Percentiles rank a stretch among this genome's conserved stretches.
These are phyloP conservation scores for Heliconius hermathena DNA, from an alignment of 1,140 invertebrate genomes.

Conservation along the genomic window DNA sequence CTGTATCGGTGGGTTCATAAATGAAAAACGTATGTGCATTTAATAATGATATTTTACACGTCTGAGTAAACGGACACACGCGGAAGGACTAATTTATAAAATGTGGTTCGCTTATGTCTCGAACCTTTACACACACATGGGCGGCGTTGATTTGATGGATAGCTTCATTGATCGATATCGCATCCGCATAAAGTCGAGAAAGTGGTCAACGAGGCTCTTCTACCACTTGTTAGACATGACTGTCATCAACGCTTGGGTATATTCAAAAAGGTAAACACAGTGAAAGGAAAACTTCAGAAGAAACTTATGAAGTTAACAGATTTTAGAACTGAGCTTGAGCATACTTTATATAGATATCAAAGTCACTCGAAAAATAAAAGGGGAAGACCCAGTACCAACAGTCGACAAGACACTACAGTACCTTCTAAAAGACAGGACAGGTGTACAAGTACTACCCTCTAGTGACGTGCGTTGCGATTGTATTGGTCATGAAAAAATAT, in stretches of 20 bases:
- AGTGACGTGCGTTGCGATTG: conserved; percentile 51
- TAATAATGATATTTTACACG: too few species aligned
- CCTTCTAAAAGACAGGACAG: conserved; percentile 51
- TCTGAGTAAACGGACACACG: too few species aligned
- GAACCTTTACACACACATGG: conserved; percentile 46
- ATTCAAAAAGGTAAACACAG: conserved; percentile 51
- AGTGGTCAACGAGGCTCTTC: conserved; percentile 74
- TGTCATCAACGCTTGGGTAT: conserved; percentile 53
- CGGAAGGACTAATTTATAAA: too few species aligned
- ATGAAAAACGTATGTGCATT: too few species aligned
- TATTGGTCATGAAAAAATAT: conserved; percentile 47
- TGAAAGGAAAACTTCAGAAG: conserved; percentile 49
- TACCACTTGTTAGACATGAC: conserved; percentile 74
- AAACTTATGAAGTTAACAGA: conserved; percentile 55
- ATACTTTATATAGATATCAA: conserved; percentile 56
- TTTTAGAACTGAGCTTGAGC: conserved; percentile 57
- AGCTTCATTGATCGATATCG: conserved; percentile 43
- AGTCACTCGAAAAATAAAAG: conserved; percentile 53
- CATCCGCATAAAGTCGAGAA: conserved; percentile 56
- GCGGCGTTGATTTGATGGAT: conserved; percentile 63
- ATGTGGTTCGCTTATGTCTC: too few species aligned
- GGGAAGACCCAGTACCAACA: conserved; percentile 52
- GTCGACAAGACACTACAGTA: conserved; percentile 50
- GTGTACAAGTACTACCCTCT: conserved; percentile 52
- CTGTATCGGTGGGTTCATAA: too few species aligned